Percentiles rank a stretch among this genome's conserved stretches.
Conservation (phyloP, 1,140 invertebrate species). For the Drosophila sturtevanti region DNA sequence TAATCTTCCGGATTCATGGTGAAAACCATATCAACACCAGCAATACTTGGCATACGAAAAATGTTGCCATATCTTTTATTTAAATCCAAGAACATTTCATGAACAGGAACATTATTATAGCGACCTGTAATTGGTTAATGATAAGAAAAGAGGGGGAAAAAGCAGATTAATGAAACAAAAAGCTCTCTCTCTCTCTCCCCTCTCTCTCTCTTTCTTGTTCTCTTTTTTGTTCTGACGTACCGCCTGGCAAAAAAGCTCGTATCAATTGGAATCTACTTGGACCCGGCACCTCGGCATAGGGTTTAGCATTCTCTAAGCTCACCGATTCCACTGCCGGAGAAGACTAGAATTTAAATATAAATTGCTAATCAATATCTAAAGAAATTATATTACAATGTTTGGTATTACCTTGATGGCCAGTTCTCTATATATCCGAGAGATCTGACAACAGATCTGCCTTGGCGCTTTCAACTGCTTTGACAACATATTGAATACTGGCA, state of each 20-base stretch:
- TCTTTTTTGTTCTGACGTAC: conserved; percentile 35
- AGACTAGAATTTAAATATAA: conserved; percentile 3
- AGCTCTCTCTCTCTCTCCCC: neutral
- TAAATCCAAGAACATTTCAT: conserved; percentile 61
- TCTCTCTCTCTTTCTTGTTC: neutral
- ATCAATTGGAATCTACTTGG: conserved; percentile 58
- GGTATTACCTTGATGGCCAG: conserved; percentile 26
- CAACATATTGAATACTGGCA: conserved; percentile 63
- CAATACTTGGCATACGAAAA: conserved; percentile 58
- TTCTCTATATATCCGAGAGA: conserved; percentile 26
- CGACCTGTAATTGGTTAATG: conserved; percentile 50
- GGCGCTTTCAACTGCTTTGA: conserved; percentile 34
- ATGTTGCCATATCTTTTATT: conserved; percentile 60
- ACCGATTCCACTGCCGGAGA: neutral
- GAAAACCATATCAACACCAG: conserved; percentile 60
- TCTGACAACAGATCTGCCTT: conserved; percentile 25
- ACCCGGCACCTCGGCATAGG: conserved; percentile 63
- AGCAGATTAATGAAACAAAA: neutral
- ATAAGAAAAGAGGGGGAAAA: conserved; percentile 5
- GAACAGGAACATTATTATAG: conserved; percentile 44
- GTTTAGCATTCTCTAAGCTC: conserved; percentile 52
- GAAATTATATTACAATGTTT: neutral
- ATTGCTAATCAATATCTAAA: neutral
- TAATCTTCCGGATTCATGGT: conserved; percentile 73
- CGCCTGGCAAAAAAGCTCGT: conserved; percentile 66